Evolutionary conservation across 2,797 vertebrate genomes (phyloP), one percentile per base, ranked within the genome.

Genomic region (Hydrocynus forskahlii): DNA sequence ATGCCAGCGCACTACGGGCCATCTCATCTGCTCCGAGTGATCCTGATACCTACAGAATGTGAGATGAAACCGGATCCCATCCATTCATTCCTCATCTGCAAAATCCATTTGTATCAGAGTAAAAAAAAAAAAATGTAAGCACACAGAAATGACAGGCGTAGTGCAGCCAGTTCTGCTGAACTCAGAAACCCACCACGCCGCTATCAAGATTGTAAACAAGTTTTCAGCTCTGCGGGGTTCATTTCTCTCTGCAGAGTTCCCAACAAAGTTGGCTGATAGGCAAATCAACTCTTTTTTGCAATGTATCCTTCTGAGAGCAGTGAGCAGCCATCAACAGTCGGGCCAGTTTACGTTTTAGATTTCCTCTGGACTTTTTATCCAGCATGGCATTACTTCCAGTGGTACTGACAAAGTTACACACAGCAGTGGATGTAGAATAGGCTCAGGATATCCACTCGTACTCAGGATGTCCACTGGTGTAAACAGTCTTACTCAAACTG

Each of bases 61-160:
- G 14, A 16, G 68, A 54, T 43, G 57, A 73, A 73, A 73, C 50
- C 45, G 14, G 16, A n/a, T 17, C 23, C 48, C 70, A 38, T 35
- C 62, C 62, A 63, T 63, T 21, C 21, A 35, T 17, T 35, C 62
- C 25, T 7, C 23, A 25, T 13, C 43, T 50, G 74, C 43, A 50
- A 76, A 52, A 76, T 13, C 64, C 60, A 76, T 64, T 12, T 50
- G 62, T 64, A 19, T 25, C 70, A 57, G 17, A 8, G 14, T 59
- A 13, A 68, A 68, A 40, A 16, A 66, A 38, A 40, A 1, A 38
- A 57, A 9, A 45, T 48, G 5, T 29, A 16, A 29, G 13, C 14
- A 4, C n/a, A 23, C 9, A 25, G 21, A 29, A 55, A 50, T 6
- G 8, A n/a, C 19, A 57, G 0, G 6, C 21, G 5, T 60, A 50